Percentiles rank a stretch among this genome's conserved stretches.
Conservation (phyloP, 2,888 invertebrate genomes). For the Fragum sueziense region DNA sequence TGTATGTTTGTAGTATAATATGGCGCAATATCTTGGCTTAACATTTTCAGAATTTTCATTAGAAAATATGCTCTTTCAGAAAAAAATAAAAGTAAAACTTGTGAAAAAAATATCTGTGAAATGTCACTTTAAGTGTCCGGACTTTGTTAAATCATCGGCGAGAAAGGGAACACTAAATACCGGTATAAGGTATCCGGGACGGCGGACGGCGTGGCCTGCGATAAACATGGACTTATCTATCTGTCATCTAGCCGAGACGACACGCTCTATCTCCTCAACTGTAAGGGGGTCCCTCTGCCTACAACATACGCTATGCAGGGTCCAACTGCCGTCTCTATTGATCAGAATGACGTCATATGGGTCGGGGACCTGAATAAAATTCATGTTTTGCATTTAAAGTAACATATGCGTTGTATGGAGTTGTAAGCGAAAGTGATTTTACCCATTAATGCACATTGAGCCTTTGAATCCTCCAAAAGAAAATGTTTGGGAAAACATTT, state of each 20-base stretch:
- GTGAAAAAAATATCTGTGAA: no score
- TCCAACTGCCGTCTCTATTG: slow-evolving; percentile 56
- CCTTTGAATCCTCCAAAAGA: no score
- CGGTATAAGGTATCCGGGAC: slow-evolving; percentile 47
- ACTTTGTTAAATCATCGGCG: slow-evolving; percentile 48
- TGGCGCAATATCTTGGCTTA: no score
- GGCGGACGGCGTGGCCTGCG: slow-evolving; percentile 56
- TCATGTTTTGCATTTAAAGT: slow-evolving; percentile 35
- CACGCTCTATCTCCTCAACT: slow-evolving; percentile 47
- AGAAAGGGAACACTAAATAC: slow-evolving; percentile 44
- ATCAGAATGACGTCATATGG: slow-evolving; percentile 51
- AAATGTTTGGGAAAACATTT: no score
- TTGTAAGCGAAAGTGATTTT: no score
- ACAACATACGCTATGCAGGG: slow-evolving; percentile 58
- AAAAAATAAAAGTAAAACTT: no score
- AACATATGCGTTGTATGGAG: no score
- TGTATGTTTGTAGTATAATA: no score
- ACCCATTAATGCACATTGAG: no score
- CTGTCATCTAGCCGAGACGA: slow-evolving; percentile 54
- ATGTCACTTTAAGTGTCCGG: no score
- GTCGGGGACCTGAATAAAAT: slow-evolving; percentile 59
- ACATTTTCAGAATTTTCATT: no score
- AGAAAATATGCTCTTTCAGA: no score
- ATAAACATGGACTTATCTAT: slow-evolving; percentile 56
- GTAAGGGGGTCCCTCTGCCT: slow-evolving; percentile 52